These are phyloP conservation scores for Miniopterus natalensis DNA, from an alignment of 2,113 vertebrate genomes.

Conservation along the genomic window DNA sequence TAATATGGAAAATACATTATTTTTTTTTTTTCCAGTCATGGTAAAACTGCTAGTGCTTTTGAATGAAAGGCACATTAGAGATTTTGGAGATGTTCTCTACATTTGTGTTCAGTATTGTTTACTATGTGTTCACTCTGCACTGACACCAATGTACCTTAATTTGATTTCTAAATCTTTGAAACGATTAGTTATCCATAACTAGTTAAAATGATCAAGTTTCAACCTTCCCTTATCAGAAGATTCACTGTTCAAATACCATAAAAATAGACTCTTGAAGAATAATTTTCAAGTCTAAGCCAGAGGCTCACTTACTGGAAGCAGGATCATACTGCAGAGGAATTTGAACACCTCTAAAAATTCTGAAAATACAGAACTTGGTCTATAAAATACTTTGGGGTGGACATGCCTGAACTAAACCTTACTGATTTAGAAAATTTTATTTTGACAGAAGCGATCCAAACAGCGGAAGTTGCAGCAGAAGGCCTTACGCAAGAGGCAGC, in stretches of 20 bases:
- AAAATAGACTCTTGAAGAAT: constrained; percentile 54
- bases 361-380: constrained; percentile 42
- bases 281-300: constrained; percentile 42
- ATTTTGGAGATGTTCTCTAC: neutral
- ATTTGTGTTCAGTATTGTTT: constrained; percentile 25
- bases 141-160: constrained; percentile 40
- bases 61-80: constrained; percentile 45
- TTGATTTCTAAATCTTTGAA: constrained; percentile 46
- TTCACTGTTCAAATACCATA: neutral
- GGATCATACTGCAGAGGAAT: constrained; percentile 38
- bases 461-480: constrained; percentile 99
- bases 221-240: neutral
- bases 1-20: constrained; percentile 35
- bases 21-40: neutral
- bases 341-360: constrained; percentile 60
- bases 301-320: constrained; percentile 22
- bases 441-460: constrained; percentile 96
- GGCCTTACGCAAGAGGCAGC: constrained; percentile 97
- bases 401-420: constrained; percentile 51
- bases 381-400: neutral
- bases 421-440: constrained; percentile 68
- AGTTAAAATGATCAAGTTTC: constrained; percentile 33
- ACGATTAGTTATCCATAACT: constrained; percentile 7
- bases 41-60: constrained; percentile 57
- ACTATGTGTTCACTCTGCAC: constrained; percentile 32